phyloP scores from a whole-genome alignment of 2,113 vertebrate species.

The Myotis yumanensis region DNA sequence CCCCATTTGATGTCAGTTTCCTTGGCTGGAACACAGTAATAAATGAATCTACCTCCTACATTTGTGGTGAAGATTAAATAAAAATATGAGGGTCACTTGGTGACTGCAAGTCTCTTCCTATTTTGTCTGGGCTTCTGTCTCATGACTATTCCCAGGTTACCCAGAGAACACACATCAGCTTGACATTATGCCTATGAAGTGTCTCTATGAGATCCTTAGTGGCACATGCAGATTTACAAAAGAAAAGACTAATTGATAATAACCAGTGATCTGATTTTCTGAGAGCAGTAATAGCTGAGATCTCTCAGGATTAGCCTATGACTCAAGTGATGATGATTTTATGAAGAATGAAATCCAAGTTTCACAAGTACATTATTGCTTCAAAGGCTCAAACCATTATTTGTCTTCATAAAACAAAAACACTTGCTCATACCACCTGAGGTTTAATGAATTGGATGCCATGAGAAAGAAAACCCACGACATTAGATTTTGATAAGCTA shows the following conservation, averaged over 20 bases:
- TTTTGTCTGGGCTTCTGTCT: neutral
- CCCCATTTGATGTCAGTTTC: neutral
- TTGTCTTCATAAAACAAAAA: slow-evolving; percentile 32
- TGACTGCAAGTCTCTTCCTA: neutral
- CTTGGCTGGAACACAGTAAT: neutral
- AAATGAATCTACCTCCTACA: neutral
- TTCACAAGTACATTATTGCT: neutral
- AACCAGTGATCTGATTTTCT: neutral
- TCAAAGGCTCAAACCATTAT: neutral
- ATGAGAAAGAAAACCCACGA: neutral
- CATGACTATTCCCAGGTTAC: neutral
- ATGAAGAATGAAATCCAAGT: neutral
- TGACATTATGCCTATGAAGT: neutral
- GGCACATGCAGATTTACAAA: neutral
- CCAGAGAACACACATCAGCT: neutral
- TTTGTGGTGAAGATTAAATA: neutral
- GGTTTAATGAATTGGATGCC: neutral
- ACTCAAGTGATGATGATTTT: neutral
- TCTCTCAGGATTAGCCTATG: neutral
- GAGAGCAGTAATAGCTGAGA: neutral
- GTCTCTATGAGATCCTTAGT: neutral
- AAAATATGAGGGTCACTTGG: neutral
- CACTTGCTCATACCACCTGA: neutral
- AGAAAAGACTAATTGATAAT: neutral
- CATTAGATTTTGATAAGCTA: neutral